These are phyloP conservation scores for Sebastes schlegelii DNA, from an alignment of 2,113 vertebrate species.

Conservation along the genomic window DNA sequence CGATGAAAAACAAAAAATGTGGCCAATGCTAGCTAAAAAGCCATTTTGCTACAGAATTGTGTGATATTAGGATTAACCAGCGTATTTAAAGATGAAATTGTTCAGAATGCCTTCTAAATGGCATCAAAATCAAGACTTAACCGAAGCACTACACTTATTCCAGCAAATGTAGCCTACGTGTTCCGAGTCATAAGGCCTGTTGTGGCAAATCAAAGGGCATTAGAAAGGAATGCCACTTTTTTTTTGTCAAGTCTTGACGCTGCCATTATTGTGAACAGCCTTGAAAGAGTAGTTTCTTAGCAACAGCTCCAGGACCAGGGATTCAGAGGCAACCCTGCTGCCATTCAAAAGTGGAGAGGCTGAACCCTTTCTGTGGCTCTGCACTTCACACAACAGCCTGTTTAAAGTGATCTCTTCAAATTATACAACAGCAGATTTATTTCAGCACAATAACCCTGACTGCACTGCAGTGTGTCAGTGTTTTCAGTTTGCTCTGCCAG, in stretches of 20 bases:
- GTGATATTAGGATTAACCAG: too few species aligned
- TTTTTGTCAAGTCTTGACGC: slow-evolving; percentile 22
- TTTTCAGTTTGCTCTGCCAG: slow-evolving; percentile 23
- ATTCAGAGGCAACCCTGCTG: slow-evolving; percentile 42
- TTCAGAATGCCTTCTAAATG: too few species aligned
- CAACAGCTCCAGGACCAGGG: slow-evolving; percentile 51
- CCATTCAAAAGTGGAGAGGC: slow-evolving; percentile 43
- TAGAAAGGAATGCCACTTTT: not conserved
- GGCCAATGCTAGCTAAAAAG: too few species aligned
- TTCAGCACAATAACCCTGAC: slow-evolving; percentile 42
- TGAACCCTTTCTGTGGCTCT: slow-evolving; percentile 35
- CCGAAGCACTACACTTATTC: not conserved
- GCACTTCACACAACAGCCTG: slow-evolving; percentile 60
- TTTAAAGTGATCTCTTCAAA: slow-evolving; percentile 54
- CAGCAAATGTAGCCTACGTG: not conserved
- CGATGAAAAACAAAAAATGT: too few species aligned
- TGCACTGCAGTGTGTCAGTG: slow-evolving; percentile 24
- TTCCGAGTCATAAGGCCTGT: not conserved
- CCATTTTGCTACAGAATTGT: too few species aligned
- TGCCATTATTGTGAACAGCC: slow-evolving; percentile 38
- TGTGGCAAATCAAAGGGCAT: slow-evolving; percentile 1
- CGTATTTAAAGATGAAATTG: too few species aligned
- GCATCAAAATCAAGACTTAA: not conserved
- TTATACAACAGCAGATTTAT: slow-evolving; percentile 58
- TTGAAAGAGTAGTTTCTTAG: slow-evolving; percentile 62